These are phyloP conservation scores for Cetonia aurata DNA, from an alignment of 2,888 invertebrate genomes.

Conservation along the genomic window DNA sequence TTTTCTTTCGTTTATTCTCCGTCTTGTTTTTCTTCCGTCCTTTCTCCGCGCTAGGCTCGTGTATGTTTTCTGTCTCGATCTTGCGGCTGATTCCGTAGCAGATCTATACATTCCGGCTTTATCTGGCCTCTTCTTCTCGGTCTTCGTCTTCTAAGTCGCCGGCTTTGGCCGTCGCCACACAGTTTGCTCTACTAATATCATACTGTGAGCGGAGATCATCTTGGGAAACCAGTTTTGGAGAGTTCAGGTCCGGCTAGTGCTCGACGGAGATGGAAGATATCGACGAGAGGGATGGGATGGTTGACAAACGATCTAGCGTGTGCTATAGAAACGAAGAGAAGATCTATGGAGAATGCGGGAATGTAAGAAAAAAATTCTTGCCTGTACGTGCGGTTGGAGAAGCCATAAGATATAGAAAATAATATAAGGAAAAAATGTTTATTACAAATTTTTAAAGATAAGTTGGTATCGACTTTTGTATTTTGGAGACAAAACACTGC, in stretches of 20 bases:
- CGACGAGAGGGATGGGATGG: constrained; percentile 1
- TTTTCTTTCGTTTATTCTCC: constrained; percentile 29
- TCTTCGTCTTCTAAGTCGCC: not conserved
- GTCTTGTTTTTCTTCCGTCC: constrained; percentile 2
- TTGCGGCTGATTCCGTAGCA: too few relatives aligned
- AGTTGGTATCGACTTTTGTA: too few relatives aligned
- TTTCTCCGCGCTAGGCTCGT: not conserved
- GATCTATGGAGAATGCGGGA: too few relatives aligned
- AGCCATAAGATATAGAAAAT: too few relatives aligned
- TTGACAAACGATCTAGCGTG: constrained; percentile 1
- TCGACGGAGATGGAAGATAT: constrained; percentile 28
- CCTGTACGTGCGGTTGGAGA: not conserved
- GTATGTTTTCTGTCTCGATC: too few relatives aligned
- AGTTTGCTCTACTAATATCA: constrained; percentile 52
- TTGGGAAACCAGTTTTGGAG: constrained; percentile 45
- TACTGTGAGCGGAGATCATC: constrained; percentile 48
- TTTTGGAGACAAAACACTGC: too few relatives aligned
- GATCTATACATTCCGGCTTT: too few relatives aligned
- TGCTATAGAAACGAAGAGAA: not conserved
- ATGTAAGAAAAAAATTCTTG: constrained; percentile 14
- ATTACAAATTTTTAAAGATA: too few relatives aligned
- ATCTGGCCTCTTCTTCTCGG: not conserved
- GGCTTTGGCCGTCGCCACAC: constrained; percentile 2
- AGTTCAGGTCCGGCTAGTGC: constrained; percentile 44
- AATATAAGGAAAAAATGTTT: too few relatives aligned